Evolutionary conservation across 2,888 invertebrate species (phyloP).

Genomic region (Amiota communis): DNA sequence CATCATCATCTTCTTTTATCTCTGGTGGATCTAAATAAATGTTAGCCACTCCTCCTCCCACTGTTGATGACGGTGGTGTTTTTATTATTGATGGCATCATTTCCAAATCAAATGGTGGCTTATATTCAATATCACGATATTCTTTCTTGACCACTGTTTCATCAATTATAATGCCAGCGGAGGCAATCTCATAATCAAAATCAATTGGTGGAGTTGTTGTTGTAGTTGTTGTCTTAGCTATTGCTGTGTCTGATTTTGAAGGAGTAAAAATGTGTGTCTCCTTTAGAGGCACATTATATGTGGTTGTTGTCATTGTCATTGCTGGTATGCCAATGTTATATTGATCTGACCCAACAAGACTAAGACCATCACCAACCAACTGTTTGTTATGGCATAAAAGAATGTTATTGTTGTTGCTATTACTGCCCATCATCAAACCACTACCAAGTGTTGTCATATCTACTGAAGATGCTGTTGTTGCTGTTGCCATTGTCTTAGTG

Average conservation of each 20-base stretch:
- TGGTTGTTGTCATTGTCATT: conserved; percentile 53
- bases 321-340: neutral
- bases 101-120: conserved; percentile 66
- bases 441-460: neutral
- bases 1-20: conserved; percentile 41
- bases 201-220: conserved; percentile 65
- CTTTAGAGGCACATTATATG: conserved; percentile 70
- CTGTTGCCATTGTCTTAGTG: conserved; percentile 29
- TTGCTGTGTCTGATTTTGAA: conserved; percentile 65
- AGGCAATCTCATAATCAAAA: conserved; percentile 72
- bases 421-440: neutral
- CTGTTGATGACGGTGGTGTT: conserved; percentile 14
- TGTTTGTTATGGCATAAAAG: neutral
- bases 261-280: conserved; percentile 74
- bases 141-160: conserved; percentile 73
- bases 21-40: conserved; percentile 3
- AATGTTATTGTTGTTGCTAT: neutral
- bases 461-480: neutral
- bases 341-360: neutral
- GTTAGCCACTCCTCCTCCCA: neutral
- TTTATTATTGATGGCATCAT: conserved; percentile 26
- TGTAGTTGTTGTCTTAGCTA: conserved; percentile 53
- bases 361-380: neutral
- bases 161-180: conserved; percentile 72
- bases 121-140: conserved; percentile 73